phyloP scores from a whole-genome alignment of 2,797 vertebrate genomes.

The Eupleurogrammus muticus region DNA sequence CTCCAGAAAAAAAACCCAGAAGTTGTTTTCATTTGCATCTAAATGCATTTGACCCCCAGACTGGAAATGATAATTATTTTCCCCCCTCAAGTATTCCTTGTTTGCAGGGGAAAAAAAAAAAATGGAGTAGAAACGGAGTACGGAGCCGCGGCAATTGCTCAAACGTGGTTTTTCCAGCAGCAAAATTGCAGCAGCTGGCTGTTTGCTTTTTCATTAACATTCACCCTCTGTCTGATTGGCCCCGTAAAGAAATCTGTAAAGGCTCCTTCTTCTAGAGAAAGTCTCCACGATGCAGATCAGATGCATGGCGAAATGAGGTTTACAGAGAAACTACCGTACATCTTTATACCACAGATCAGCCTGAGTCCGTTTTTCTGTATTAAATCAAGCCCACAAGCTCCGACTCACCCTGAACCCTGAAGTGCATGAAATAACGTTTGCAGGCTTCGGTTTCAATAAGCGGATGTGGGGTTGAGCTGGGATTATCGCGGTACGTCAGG shows the following conservation, averaged over 20 bases:
- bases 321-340: neutral
- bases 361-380: neutral
- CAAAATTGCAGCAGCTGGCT: slow-evolving; percentile 66
- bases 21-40: slow-evolving; percentile 76
- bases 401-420: neutral
- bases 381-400: neutral
- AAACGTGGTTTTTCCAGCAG: slow-evolving; percentile 72
- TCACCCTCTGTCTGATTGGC: slow-evolving; percentile 66
- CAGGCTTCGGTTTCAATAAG: neutral
- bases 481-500: too few relatives aligned
- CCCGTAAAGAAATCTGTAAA: slow-evolving; percentile 58
- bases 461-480: neutral
- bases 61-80: slow-evolving; percentile 73
- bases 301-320: slow-evolving; percentile 22
- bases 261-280: slow-evolving; percentile 50
- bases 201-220: slow-evolving; percentile 79
- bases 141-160: slow-evolving; percentile 54
- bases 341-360: neutral
- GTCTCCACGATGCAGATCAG: slow-evolving; percentile 34
- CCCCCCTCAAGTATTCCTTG: slow-evolving; percentile 66
- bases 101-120: slow-evolving; percentile 55
- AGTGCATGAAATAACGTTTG: neutral
- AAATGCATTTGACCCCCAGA: slow-evolving; percentile 71
- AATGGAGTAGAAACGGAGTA: slow-evolving; percentile 26
- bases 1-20: slow-evolving; percentile 55